phyloP scores from a whole-genome alignment of 2,888 invertebrate genomes.

The Philopedon plagiatum region DNA sequence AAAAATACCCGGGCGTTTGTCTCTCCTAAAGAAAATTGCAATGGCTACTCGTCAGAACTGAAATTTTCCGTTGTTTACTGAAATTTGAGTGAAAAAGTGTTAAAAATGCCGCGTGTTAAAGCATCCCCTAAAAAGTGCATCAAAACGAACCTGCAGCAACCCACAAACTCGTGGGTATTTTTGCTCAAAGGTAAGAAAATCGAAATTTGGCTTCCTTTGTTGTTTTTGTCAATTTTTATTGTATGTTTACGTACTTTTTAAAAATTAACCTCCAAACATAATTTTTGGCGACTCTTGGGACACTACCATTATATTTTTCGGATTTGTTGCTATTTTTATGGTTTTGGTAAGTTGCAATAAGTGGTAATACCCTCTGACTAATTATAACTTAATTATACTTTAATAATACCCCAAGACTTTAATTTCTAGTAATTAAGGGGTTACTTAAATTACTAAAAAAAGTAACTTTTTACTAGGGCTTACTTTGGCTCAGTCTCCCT shows the following conservation, averaged over 20 bases:
- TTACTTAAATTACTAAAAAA: no score
- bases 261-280: not conserved
- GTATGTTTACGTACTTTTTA: conserved; percentile 19
- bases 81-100: conserved; percentile 16
- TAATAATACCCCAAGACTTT: no score
- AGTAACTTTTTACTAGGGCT: no score
- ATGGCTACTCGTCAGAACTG: conserved; percentile 16
- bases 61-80: conserved; percentile 1
- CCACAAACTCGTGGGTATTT: conserved; percentile 79
- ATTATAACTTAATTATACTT: no score
- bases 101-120: conserved; percentile 73
- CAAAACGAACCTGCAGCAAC: conserved; percentile 71
- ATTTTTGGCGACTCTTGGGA: not conserved
- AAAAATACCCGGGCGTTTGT: conserved; percentile 37
- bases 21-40: conserved; percentile 13
- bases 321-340: not conserved
- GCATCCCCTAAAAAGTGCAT: conserved; percentile 71
- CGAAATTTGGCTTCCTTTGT: conserved; percentile 29
- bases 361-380: no score
- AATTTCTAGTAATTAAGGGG: no score
- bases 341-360: not conserved
- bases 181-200: conserved; percentile 74
- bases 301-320: conserved; percentile 32
- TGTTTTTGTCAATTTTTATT: conserved; percentile 32
- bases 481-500: no score